A percentile compares a stretch with the other conserved stretches of the same genome.
These are phyloP conservation scores for Ginglymostoma cirratum DNA, from an alignment of 2,113 vertebrate genomes.

Conservation along the genomic window DNA sequence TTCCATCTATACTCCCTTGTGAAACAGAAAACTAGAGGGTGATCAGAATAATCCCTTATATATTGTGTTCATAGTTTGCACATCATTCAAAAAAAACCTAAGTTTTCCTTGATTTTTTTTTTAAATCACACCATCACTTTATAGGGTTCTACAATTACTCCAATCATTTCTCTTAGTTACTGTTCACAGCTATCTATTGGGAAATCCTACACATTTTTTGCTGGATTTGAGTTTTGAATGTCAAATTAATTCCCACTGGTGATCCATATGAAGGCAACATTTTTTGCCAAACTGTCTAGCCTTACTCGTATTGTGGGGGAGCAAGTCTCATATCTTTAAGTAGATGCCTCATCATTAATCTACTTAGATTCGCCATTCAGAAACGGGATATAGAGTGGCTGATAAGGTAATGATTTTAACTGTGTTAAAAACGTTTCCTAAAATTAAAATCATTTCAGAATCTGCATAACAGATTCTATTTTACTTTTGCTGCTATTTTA, in stretches of 20 bases:
- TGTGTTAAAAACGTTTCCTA: background rate
- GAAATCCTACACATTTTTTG: conserved; percentile 93
- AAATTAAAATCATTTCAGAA: background rate
- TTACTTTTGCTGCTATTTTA: background rate
- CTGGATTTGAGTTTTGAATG: conserved; percentile 91
- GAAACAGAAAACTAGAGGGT: conserved; percentile 53
- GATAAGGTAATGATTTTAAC: background rate
- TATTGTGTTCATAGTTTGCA: conserved; percentile 76
- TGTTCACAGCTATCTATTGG: conserved; percentile 95
- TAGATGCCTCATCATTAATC: conserved; percentile 63
- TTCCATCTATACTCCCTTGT: conserved; percentile 56
- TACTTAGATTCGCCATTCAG: conserved; percentile 62
- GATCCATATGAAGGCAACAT: conserved; percentile 90
- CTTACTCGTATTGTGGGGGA: conserved; percentile 90
- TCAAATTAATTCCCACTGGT: conserved; percentile 99
- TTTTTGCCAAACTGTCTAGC: conserved; percentile 83
- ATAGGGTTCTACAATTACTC: conserved; percentile 99
- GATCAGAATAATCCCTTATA: conserved; percentile 57
- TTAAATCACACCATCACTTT: conserved; percentile 88
- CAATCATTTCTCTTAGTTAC: conserved; percentile 98
- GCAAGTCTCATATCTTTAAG: conserved; percentile 89
- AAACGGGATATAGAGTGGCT: conserved; percentile 32
- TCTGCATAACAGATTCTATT: background rate
- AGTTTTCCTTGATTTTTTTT: conserved; percentile 94
- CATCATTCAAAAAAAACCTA: conserved; percentile 84